Base-by-base conservation (phyloP, 2,797 vertebrate genomes). In the Lepus oiostolus region DNA sequence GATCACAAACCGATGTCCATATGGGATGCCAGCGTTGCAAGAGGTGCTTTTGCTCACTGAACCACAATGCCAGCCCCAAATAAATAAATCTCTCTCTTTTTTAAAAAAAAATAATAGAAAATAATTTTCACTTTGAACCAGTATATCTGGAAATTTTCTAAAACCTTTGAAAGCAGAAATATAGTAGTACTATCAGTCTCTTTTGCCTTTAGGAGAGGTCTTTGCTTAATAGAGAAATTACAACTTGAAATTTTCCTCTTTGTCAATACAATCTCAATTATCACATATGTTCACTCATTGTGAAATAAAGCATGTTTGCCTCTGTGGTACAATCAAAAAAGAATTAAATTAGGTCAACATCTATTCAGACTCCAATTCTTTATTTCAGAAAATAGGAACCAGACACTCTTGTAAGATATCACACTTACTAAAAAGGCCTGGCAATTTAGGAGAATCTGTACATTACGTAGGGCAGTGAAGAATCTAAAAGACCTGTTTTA, bases 161-260 rank as follows among this genome's bases (percentile, higher is more conserved):
- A 89, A 63, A 2, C 21, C 30, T 79, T 89, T 22, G 26, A 58
- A 93, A 88, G 38, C 19, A 67, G 16, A 84, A 7, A 83, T 14
- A 11, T 89, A 84, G 70, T 85, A 77, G 30, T 28, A 42, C 19
- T 54, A 58, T 76, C 4, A 75, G 72, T 81, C 6, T 63, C 26
- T 65, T 72, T 5, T 80, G 28, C 3, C n/a, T 72, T 92, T 65
- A 89, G 24, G 60, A 91, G 77, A 79, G 21, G 8, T 38, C n/a
- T 92, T 85, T 86, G 22, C 62, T 95, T 87, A 81, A 54, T 80
- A 91, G 10, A 93, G n/a, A 94, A 88, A 91, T 82, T 32, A 70
- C 16, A 85, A 91, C 12, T 75, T 77, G 72, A 85, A 42, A 13
- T 67, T 68, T 94, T 88, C 28, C 54, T 81, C 26, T 58, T 52